phyloP scores from a whole-genome alignment of 1,140 invertebrate genomes.

The Bombus ignitus region DNA sequence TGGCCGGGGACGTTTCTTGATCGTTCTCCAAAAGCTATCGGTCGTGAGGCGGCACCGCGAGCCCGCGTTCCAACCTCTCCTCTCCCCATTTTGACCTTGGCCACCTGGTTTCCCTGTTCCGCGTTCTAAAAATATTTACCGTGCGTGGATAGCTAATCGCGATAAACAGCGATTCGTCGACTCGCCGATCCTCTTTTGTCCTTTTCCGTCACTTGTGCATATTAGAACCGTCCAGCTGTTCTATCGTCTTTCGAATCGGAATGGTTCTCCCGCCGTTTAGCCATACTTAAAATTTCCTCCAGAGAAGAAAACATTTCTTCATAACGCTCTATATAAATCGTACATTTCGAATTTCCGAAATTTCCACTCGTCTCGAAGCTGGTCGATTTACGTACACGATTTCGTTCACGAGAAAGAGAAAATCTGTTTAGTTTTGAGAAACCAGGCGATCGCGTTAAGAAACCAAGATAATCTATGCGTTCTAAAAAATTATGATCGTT shows the following conservation, averaged over 20 bases:
- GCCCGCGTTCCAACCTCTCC: conserved; percentile 54
- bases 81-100: conserved; percentile 54
- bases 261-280: neutral
- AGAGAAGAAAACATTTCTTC: too few species aligned
- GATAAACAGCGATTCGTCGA: conserved; percentile 23
- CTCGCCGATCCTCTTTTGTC: neutral
- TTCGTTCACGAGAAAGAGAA: neutral
- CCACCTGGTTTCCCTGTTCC: conserved; percentile 65
- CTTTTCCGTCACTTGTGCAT: neutral
- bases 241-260: neutral
- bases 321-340: too few species aligned
- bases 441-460: neutral
- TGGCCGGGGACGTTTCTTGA: conserved; percentile 52
- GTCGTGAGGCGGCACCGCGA: conserved; percentile 27
- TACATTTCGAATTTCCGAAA: neutral
- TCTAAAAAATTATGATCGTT: neutral
- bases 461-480: neutral
- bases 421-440: neutral
- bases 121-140: conserved; percentile 69
- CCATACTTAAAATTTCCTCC: neutral
- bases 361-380: neutral
- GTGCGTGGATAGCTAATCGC: conserved; percentile 10
- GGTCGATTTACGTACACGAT: neutral
- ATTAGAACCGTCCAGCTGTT: neutral
- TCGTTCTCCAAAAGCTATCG: conserved; percentile 67